Conservation (phyloP, 1,140 invertebrate species). For the Phymorhynchus buccinoides region DNA sequence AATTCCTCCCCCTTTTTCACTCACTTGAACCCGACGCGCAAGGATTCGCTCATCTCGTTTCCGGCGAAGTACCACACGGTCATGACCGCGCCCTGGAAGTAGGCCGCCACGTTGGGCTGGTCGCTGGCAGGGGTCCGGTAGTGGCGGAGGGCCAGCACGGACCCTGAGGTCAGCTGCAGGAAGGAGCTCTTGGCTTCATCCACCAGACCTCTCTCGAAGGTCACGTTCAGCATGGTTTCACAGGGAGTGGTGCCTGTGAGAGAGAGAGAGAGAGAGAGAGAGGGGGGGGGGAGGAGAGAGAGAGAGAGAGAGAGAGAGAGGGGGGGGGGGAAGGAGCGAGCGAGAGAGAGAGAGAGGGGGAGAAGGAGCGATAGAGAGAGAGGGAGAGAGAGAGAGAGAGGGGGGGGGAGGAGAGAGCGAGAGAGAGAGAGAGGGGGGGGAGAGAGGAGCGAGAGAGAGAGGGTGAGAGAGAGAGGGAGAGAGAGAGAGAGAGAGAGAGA, state of each 20-base stretch:
- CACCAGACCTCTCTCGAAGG: slow-evolving; percentile 49
- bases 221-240: slow-evolving; percentile 55
- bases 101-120: slow-evolving; percentile 43
- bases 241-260: slow-evolving; percentile 48
- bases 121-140: background rate
- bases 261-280: background rate
- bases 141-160: slow-evolving; percentile 20
- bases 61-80: slow-evolving; percentile 53
- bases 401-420: background rate
- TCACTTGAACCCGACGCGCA: slow-evolving; percentile 40
- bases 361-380: no score
- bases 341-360: no score
- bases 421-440: no score
- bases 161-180: slow-evolving; percentile 39
- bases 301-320: no score
- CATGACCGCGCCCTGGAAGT: slow-evolving; percentile 43
- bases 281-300: background rate
- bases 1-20: background rate
- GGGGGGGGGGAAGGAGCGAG: no score
- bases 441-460: no score
- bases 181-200: slow-evolving; percentile 51
- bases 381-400: background rate
- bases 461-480: background rate
- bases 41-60: slow-evolving; percentile 50
- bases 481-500: no score